Base-by-base conservation (phyloP, 2,113 vertebrate species). In the Oplegnathus fasciatus region DNA sequence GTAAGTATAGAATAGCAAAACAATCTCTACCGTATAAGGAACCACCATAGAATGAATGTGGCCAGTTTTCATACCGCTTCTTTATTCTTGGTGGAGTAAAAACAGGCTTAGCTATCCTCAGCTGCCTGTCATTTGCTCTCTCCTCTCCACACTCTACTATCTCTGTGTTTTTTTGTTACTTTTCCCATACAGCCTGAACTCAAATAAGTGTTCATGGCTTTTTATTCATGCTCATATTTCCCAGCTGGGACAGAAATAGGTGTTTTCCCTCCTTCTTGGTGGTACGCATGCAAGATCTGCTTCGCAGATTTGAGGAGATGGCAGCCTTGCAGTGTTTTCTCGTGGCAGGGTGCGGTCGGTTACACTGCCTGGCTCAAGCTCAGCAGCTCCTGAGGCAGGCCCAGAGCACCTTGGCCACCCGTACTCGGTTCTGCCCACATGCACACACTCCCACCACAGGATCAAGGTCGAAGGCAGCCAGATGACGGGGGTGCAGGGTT, bases 331-430 rank as follows among this genome's bases (percentile, higher is more conserved):
- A 46, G 76, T 91, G 89, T 93, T 94, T 93, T 93, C 87, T 89
- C 82, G 76, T 82, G 85, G 77, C 89, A 87, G 92, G 91, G 91
- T 93, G 94, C 77, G 91, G 94, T 93, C 66, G 4, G 80, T 80
- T 80, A 44, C 86, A 80, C 65, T 70, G 83, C 48, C 84, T 93
- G 90, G 89, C 87, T 82, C 26, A 1, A 24, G 75, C 79, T 88
- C 88, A 75, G 76, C 84, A 87, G 90, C 79, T 82, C 83, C 80
- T 48, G 55, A 81, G 81, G 78, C 78, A 28, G 71, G 68, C 83
- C 89, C 88, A 89, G 82, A 89, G 88, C 93, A 89, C 87, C 92
- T 88, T 78, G 94, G 91, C 94, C 94, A 95, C 94, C 94, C 93
- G 58, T 74, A 82, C 90, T 85, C 48, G 48, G n/a, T 46, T 71